These are phyloP conservation scores for Hymenopus coronatus DNA, from an alignment of 2,888 invertebrate species.

Conservation along the genomic window DNA sequence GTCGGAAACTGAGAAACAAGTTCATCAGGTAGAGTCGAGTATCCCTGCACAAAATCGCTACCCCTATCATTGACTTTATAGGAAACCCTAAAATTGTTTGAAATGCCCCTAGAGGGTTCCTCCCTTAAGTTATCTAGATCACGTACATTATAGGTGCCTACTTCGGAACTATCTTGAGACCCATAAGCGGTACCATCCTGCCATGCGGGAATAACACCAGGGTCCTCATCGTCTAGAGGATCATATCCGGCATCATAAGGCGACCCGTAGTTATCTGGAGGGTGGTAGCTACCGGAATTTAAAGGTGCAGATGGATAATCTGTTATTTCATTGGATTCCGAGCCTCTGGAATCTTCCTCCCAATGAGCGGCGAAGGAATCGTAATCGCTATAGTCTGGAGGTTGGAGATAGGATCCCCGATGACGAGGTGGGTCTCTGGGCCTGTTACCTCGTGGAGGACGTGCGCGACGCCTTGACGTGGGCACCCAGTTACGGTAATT, in stretches of 20 bases:
- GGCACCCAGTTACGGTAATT: constrained; percentile 24
- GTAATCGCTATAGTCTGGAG: background rate
- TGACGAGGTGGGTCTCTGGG: background rate
- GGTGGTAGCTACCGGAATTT: background rate
- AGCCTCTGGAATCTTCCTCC: background rate
- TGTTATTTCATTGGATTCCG: background rate
- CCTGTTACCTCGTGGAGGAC: background rate
- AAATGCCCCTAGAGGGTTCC: background rate
- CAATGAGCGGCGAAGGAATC: background rate
- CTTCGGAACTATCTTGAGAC: background rate
- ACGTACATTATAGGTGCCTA: background rate
- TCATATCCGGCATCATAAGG: background rate
- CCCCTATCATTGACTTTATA: background rate
- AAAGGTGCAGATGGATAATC: background rate
- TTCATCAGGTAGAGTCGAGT: background rate
- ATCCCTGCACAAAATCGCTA: background rate
- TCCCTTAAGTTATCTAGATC: background rate
- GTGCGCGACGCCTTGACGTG: background rate
- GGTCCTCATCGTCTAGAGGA: background rate
- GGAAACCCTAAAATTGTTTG: background rate
- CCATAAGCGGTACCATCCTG: background rate
- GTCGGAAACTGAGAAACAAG: background rate
- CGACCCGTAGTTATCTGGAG: background rate
- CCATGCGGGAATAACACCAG: too few species aligned
- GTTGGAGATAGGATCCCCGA: background rate